Evolutionary conservation across 2,113 vertebrate genomes (phyloP), one percentile per base, ranked within the genome.

Genomic region (Aldabrachelys gigantea): DNA sequence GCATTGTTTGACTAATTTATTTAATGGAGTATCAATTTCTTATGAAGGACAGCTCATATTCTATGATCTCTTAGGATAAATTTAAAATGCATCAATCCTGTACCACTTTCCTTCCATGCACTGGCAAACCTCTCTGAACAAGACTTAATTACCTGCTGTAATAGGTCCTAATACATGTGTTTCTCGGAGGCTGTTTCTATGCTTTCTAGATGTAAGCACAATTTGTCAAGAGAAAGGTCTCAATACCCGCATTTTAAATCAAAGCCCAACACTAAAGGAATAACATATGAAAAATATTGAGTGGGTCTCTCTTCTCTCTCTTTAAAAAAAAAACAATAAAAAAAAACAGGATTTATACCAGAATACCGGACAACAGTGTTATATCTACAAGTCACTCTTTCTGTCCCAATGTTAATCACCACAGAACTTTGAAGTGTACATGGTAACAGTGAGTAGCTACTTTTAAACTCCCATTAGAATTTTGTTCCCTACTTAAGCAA

Each of bases 201-300:
- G 50, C 47, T 95, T 97, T 95, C 29, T 69, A 88, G 44, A 56
- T 69, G 84, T 3, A 82, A n/a, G 69, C 56, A 96, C 29, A 52
- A 52, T 82, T 75, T 84, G 47, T n/a, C 11, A 90, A 89, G 31
- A 87, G 17, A 80, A 88, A 93, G 89, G 82, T 92, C 52, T 88
- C 65, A 92, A 88, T 83, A 84, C 6, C 75, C 89, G 47, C 13
- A 96, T 94, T 91, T 89, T 5, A 94, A 96, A 95, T 78, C 75
- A 97, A 94, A 69, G 62, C 10, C 90, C 54, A 88, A n/a, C 11
- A 57, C 24, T 27, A 52, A 52, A 35, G 57, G 49, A 87, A 62
- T 93, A 84, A 84, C 72, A 89, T 38, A 94, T 35, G 47, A 84
- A 91, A 88, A 31, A 89, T 50, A 47, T 47, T 88, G 79, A 78